Conservation (phyloP, 1,140 invertebrate species). For the Battus philenor region DNA sequence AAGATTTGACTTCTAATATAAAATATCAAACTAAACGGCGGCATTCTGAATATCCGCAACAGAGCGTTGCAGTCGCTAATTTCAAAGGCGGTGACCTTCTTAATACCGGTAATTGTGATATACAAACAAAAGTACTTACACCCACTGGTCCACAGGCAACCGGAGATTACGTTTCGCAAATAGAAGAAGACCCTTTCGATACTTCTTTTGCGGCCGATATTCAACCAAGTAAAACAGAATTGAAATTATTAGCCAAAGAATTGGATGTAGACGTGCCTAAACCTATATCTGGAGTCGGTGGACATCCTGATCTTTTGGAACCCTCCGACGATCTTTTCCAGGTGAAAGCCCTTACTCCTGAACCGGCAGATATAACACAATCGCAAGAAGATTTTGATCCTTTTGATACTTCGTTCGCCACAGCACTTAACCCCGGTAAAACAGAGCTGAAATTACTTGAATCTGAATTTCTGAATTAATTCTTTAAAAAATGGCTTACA, state of each 20-base stretch:
- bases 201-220: conserved; percentile 85
- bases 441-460: conserved; percentile 86
- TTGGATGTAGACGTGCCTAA: conserved; percentile 73
- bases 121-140: conserved; percentile 78
- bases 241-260: conserved; percentile 84
- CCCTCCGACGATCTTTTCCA: conserved; percentile 80
- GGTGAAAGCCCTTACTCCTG: conserved; percentile 81
- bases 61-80: conserved; percentile 32
- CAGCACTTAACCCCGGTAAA: conserved; percentile 84
- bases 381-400: conserved; percentile 79
- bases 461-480: conserved; percentile 79
- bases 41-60: conserved; percentile 63
- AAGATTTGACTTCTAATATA: conserved; percentile 75
- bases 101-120: conserved; percentile 76
- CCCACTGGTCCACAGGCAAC: conserved; percentile 64
- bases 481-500: conserved; percentile 78
- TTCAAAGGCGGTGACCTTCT: conserved; percentile 75
- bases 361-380: conserved; percentile 57
- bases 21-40: conserved; percentile 58
- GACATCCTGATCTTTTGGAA: conserved; percentile 70
- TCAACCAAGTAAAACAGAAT: conserved; percentile 82
- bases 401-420: conserved; percentile 88
- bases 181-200: conserved; percentile 86
- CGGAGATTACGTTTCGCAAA: conserved; percentile 46
- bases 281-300: conserved; percentile 18